phyloP scores from a whole-genome alignment of 1,140 invertebrate genomes.

The Rhopalosiphum padi region DNA sequence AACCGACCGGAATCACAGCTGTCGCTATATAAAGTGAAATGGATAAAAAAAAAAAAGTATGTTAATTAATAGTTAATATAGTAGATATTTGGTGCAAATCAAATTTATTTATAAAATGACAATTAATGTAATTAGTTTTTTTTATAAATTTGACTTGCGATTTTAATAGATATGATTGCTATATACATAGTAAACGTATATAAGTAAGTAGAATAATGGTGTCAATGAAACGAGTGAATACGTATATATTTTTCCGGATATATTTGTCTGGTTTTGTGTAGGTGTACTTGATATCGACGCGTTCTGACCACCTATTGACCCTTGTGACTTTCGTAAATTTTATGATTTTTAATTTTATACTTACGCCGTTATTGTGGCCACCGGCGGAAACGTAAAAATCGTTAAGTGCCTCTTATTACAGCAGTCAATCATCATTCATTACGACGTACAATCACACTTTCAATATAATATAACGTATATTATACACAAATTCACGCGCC shows the following conservation, averaged over 20 bases:
- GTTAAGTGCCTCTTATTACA: neutral
- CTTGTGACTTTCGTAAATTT: neutral
- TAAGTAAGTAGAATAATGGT: neutral
- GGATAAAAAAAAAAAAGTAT: neutral
- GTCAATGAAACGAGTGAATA: neutral
- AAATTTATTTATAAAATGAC: neutral
- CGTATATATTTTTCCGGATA: neutral
- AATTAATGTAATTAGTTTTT: neutral
- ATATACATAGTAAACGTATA: neutral
- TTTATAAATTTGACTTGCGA: neutral
- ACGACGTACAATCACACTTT: neutral
- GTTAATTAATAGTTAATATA: constrained; percentile 16
- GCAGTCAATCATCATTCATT: neutral
- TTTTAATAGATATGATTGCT: neutral
- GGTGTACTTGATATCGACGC: neutral
- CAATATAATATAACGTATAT: neutral
- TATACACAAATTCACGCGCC: neutral
- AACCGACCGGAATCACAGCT: neutral
- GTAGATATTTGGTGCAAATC: constrained; percentile 13
- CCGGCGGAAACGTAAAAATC: neutral
- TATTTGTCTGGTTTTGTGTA: neutral
- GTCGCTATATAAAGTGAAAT: neutral
- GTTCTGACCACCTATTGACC: neutral
- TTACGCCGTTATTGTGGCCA: neutral
- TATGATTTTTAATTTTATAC: neutral